A percentile compares a stretch with the other conserved stretches of the same genome.
Conservation (phyloP, 2,113 vertebrate genomes). For the Platichthys stellatus region DNA sequence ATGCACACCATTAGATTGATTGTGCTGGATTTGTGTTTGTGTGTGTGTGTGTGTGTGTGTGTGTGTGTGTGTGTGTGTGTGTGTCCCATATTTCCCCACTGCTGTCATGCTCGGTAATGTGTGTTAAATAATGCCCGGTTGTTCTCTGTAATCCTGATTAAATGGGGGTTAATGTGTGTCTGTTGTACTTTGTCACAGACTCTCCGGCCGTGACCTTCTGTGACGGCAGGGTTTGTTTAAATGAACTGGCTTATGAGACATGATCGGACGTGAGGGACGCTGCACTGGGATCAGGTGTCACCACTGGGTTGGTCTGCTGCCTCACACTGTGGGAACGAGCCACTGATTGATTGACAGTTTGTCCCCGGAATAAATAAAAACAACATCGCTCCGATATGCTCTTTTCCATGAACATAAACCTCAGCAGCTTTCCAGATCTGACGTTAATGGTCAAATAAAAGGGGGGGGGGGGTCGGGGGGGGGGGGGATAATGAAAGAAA, state of each 20-base stretch:
- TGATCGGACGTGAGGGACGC: slow-evolving; percentile 29
- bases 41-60: slow-evolving; percentile 68
- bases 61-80: slow-evolving; percentile 59
- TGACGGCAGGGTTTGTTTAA: slow-evolving; percentile 51
- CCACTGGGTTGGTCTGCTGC: slow-evolving; percentile 34
- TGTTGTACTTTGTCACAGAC: slow-evolving; percentile 71
- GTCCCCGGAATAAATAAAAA: slow-evolving; percentile 45
- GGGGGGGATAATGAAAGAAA: slow-evolving; percentile 76
- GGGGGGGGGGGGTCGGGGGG: slow-evolving; percentile 46
- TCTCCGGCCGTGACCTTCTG: slow-evolving; percentile 61
- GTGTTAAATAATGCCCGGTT: slow-evolving; percentile 85
- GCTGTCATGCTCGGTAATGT: slow-evolving; percentile 76
- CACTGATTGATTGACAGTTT: slow-evolving; percentile 26
- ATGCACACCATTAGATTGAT: slow-evolving; percentile 92
- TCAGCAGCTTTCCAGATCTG: slow-evolving; percentile 65
- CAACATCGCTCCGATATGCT: slow-evolving; percentile 50
- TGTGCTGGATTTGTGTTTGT: slow-evolving; percentile 84
- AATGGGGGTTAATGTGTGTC: slow-evolving; percentile 80
- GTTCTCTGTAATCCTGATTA: slow-evolving; percentile 85
- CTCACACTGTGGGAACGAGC: slow-evolving; percentile 14
- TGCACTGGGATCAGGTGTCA: slow-evolving; percentile 32
- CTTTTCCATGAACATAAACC: slow-evolving; percentile 56
- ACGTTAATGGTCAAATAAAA: slow-evolving; percentile 69
- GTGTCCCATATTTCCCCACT: slow-evolving; percentile 65
- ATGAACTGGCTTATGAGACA: slow-evolving; percentile 48